Evolutionary conservation across 2,888 invertebrate species (phyloP), one percentile per base, ranked within the genome.

Genomic region (Dicyrtoma fusca): DNA sequence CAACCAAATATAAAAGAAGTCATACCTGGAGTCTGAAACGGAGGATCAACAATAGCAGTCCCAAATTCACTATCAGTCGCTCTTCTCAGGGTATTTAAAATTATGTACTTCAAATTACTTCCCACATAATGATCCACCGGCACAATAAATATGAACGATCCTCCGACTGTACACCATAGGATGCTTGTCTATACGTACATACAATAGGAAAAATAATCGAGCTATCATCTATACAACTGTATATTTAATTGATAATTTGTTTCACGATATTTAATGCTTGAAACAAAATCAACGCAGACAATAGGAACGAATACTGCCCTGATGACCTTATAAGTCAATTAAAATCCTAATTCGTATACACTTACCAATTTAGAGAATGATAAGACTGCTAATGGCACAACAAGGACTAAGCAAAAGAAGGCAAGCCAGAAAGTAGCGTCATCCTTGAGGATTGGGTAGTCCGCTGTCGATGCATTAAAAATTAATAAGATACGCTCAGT

Each of bases 21-120:
- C n/a, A n/a, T 76, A 80, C 77, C 77, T 65, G 64, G 59, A n/a
- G 69, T 62, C 81, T 89, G 87, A 82, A 86, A 88, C 0, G 90
- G 89, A 21, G 88, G 88, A 76, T 86, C 84, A 62, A 89, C 82
- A 23, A 88, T 83, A 23, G 88, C 90, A 19, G 83, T 81, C 62
- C 86, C 85, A 79, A 89, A 91, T n/a, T 85, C 83, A 0, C 84
- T 81, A 11, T 89, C 86, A 0, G 87, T 86, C 0, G 88, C 87
- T 75, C 91, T 86, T 75, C 90, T 84, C n/a, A 90, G 82, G 0
- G 87, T 85, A 81, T 91, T 91, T 21, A 91, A 84, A 1, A 91
- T 79, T 45, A 91, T 89, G 81, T 89, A 91, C 79, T 89, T 89
- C 77, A 92, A 83, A 83, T 87, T 88, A 42, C 89, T 87, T 25